Percentiles rank a stretch among this genome's conserved stretches.
Evolutionary conservation across 1,140 invertebrate genomes (phyloP).

Genomic region (Daktulosphaira vitifoliae): DNA sequence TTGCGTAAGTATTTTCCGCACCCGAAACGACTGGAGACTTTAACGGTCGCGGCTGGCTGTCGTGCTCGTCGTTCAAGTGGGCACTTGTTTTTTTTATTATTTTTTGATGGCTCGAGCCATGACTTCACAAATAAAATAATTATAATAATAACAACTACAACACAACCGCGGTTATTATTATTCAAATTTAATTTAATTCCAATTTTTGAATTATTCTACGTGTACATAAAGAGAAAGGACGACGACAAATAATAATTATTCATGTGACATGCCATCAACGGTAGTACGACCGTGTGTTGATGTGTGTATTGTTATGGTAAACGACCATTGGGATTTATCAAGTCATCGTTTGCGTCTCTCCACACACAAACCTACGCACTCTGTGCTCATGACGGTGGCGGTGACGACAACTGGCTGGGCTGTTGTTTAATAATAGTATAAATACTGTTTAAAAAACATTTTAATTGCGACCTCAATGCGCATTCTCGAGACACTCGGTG

Average conservation of each 20-base stretch:
- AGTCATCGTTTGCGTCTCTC: background rate
- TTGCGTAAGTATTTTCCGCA: too few species aligned
- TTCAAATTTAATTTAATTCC: slow-evolving; percentile 23
- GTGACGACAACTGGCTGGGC: slow-evolving; percentile 6
- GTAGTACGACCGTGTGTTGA: background rate
- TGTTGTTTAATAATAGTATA: too few species aligned
- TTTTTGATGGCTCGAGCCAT: background rate
- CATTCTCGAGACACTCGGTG: too few species aligned
- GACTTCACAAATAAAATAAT: slow-evolving; percentile 18
- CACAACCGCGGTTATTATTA: slow-evolving; percentile 30
- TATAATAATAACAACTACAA: too few species aligned
- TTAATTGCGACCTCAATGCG: too few species aligned
- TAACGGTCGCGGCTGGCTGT: too few species aligned
- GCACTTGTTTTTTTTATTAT: too few species aligned
- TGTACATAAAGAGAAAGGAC: slow-evolving; percentile 13
- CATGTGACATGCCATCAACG: background rate
- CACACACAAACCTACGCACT: background rate
- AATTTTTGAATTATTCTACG: slow-evolving; percentile 12
- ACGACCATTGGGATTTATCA: background rate
- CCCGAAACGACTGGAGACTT: too few species aligned
- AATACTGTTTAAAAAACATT: too few species aligned
- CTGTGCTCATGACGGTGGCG: background rate
- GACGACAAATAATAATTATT: background rate
- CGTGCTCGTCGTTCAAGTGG: too few species aligned
- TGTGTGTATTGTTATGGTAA: slow-evolving; percentile 31